These are phyloP conservation scores for Alligator mississippiensis DNA, from an alignment of 2,113 vertebrate species.

Conservation along the genomic window DNA sequence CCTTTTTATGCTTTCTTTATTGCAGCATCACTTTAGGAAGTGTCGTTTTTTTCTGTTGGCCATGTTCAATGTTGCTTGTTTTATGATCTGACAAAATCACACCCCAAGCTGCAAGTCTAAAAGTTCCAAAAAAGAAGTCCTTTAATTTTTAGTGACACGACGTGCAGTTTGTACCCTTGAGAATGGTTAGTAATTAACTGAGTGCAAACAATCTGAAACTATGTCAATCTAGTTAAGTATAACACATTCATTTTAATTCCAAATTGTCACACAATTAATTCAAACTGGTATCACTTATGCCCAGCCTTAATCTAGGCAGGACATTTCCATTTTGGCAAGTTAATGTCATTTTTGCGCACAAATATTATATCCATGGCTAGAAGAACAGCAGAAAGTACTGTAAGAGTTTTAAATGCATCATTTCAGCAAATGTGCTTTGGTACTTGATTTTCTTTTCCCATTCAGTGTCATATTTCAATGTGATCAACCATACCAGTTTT, in stretches of 20 bases:
- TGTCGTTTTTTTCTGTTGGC: not conserved
- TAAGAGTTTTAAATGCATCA: not conserved
- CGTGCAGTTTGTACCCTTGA: not conserved
- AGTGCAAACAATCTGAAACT: slow-evolving; percentile 7
- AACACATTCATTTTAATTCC: not conserved
- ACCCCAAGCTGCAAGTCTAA: not conserved
- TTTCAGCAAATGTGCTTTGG: not conserved
- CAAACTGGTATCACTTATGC: not conserved
- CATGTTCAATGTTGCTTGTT: not conserved
- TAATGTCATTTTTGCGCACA: not conserved
- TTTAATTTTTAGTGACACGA: not conserved
- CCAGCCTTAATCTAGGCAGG: not conserved
- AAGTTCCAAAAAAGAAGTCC: not conserved
- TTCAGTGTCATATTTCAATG: not conserved
- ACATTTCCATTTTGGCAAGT: not conserved
- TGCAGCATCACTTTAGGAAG: not conserved
- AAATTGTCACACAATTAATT: slow-evolving; percentile 12
- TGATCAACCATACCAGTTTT: not conserved
- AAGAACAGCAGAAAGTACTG: not conserved
- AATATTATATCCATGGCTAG: not conserved
- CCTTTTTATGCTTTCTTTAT: no score
- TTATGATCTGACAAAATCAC: not conserved
- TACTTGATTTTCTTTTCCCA: not conserved
- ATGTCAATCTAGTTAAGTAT: not conserved
- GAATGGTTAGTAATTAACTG: not conserved